Evolutionary conservation across 2,113 vertebrate species (phyloP).

Genomic region (Sorex fumeus): DNA sequence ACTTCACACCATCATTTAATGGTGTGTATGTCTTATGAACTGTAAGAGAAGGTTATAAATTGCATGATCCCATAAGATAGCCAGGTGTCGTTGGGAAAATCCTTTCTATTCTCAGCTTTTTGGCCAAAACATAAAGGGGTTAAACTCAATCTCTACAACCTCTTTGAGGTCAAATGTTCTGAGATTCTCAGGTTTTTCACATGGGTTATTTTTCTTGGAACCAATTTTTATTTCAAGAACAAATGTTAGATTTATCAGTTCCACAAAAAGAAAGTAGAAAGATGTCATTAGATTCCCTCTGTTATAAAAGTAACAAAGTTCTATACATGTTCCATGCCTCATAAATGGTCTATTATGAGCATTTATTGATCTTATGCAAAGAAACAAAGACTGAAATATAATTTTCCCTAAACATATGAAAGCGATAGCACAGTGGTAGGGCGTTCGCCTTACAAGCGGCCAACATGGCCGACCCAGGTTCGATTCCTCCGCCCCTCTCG

Average conservation of each 20-base stretch:
- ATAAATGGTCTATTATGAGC: slow-evolving; percentile 43
- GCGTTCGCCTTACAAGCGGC: too few relatives aligned
- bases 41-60: slow-evolving; percentile 73
- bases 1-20: slow-evolving; percentile 58
- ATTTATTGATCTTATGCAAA: slow-evolving; percentile 54
- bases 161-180: slow-evolving; percentile 60
- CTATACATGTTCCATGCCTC: slow-evolving; percentile 8
- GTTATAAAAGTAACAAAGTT: slow-evolving; percentile 58
- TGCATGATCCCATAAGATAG: slow-evolving; percentile 60
- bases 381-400: slow-evolving; percentile 40
- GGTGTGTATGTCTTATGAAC: slow-evolving; percentile 75
- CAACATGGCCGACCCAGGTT: too few relatives aligned
- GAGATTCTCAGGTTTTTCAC: slow-evolving; percentile 44
- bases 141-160: slow-evolving; percentile 41
- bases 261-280: slow-evolving; percentile 4
- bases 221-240: slow-evolving; percentile 73
- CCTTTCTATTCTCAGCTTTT: slow-evolving; percentile 61
- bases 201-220: slow-evolving; percentile 62
- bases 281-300: slow-evolving; percentile 70
- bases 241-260: slow-evolving; percentile 69
- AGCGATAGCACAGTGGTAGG: too few relatives aligned
- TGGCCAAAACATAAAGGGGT: slow-evolving; percentile 22
- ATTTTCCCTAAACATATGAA: neutral
- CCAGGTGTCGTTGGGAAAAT: slow-evolving; percentile 71
- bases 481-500: too few relatives aligned